phyloP scores from a whole-genome alignment of 1,140 invertebrate genomes.

The Sminthurides bifidus region DNA sequence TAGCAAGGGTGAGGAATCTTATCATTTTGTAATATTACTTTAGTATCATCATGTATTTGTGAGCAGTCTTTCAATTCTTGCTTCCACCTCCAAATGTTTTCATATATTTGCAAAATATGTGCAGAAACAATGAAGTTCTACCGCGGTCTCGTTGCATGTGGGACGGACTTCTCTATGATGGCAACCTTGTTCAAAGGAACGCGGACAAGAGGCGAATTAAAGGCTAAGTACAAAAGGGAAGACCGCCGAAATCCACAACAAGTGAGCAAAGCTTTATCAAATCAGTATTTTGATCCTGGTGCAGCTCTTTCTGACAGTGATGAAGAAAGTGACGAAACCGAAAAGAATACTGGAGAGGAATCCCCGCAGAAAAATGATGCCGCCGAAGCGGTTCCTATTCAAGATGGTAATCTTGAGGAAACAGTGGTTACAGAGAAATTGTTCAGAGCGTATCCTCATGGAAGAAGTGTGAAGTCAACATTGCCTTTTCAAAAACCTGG shows the following conservation, averaged over 20 bases:
- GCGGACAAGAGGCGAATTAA: constrained; percentile 62
- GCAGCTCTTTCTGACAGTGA: constrained; percentile 13
- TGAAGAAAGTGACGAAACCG: constrained; percentile 7
- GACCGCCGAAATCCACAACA: constrained; percentile 45
- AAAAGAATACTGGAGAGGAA: neutral
- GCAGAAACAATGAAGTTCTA: constrained; percentile 74
- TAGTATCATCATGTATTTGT: neutral
- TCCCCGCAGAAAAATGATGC: too few species aligned
- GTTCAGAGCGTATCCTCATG: too few species aligned
- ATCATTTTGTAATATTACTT: too few species aligned
- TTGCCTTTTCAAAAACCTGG: neutral
- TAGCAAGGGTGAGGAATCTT: constrained; percentile 35
- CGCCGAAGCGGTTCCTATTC: neutral
- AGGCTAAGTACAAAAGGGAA: constrained; percentile 61
- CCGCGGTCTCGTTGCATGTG: constrained; percentile 68
- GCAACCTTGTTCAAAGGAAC: constrained; percentile 58
- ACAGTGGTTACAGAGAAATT: neutral
- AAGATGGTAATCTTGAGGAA: neutral
- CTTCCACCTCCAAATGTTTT: neutral
- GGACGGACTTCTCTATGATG: constrained; percentile 84
- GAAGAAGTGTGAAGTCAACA: neutral
- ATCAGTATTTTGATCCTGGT: constrained; percentile 19
- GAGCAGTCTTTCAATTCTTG: neutral
- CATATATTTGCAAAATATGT: constrained; percentile 14
- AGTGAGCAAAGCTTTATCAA: constrained; percentile 43